Evolutionary conservation across 1,140 invertebrate genomes (phyloP).

Genomic region (Delia radicum): DNA sequence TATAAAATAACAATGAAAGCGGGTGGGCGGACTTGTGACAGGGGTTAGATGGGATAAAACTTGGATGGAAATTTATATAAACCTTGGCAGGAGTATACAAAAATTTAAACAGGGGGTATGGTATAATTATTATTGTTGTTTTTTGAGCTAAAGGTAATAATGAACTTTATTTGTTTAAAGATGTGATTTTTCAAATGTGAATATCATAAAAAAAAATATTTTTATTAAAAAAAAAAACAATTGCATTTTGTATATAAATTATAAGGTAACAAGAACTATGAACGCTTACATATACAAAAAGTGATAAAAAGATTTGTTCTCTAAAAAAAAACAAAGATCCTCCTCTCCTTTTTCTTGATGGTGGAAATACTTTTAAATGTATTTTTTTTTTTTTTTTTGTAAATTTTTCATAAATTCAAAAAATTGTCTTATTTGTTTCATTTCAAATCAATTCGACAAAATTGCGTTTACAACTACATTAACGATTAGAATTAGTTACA

Average conservation of each 20-base stretch:
- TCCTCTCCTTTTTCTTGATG: conserved; percentile 15
- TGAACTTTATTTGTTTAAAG: conserved; percentile 4
- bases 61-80: conserved; percentile 13
- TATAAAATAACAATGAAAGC: conserved; percentile 12
- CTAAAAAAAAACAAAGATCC: conserved; percentile 5
- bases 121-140: neutral
- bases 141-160: too few species aligned
- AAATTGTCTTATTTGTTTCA: conserved; percentile 15
- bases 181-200: neutral
- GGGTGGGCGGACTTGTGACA: neutral
- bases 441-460: conserved; percentile 54
- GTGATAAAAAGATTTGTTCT: neutral
- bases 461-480: conserved; percentile 30
- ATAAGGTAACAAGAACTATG: neutral
- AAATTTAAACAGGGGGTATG: neutral
- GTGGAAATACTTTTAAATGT: neutral
- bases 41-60: conserved; percentile 3
- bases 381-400: neutral
- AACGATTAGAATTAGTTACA: conserved; percentile 1
- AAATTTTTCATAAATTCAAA: neutral
- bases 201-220: neutral
- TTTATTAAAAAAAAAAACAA: neutral
- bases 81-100: neutral
- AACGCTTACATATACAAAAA: conserved; percentile 20
- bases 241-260: neutral